Evolutionary conservation across 37 sponge, comb jelly and placozoan genomes (phyloP).

Genomic region (Cladorhizidae sp.): DNA sequence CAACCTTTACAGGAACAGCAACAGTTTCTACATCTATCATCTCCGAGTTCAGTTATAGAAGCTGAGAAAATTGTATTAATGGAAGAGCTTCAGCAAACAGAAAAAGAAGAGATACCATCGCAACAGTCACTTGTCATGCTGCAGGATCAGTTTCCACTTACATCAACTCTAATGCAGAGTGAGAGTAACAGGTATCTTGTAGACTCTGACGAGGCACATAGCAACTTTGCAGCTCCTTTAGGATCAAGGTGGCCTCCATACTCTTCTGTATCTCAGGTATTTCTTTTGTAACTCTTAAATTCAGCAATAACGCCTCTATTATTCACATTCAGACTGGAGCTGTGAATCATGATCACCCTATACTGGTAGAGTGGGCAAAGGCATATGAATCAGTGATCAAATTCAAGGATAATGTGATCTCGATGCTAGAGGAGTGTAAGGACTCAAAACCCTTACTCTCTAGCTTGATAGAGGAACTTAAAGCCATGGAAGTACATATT

Average conservation of each 20-base stretch:
- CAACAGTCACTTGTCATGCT: neutral
- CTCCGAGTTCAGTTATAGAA: too few relatives aligned
- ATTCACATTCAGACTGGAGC: neutral
- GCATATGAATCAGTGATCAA: slow-evolving; percentile 44
- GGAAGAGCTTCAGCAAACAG: neutral
- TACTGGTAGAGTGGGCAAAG: slow-evolving; percentile 58
- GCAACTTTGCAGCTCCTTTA: neutral
- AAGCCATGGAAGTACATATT: slow-evolving; percentile 3
- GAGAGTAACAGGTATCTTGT: neutral
- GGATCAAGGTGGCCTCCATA: slow-evolving; percentile 5
- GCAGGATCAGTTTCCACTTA: neutral
- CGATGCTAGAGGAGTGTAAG: slow-evolving; percentile 8
- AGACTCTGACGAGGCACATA: slow-evolving; percentile 23
- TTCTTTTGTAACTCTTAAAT: neutral
- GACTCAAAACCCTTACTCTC: neutral
- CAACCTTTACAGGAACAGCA: too few relatives aligned
- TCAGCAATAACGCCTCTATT: neutral
- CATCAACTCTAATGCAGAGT: neutral
- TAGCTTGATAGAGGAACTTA: slow-evolving; percentile 6
- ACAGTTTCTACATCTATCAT: too few relatives aligned
- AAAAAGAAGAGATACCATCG: neutral
- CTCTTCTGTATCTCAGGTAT: slow-evolving; percentile 13
- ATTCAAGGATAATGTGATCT: slow-evolving; percentile 51
- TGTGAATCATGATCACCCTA: slow-evolving; percentile 42
- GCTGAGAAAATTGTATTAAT: too few relatives aligned